Evolutionary conservation across 2,797 vertebrate species (phyloP).

Genomic region (Orientallactaga sibirica): DNA sequence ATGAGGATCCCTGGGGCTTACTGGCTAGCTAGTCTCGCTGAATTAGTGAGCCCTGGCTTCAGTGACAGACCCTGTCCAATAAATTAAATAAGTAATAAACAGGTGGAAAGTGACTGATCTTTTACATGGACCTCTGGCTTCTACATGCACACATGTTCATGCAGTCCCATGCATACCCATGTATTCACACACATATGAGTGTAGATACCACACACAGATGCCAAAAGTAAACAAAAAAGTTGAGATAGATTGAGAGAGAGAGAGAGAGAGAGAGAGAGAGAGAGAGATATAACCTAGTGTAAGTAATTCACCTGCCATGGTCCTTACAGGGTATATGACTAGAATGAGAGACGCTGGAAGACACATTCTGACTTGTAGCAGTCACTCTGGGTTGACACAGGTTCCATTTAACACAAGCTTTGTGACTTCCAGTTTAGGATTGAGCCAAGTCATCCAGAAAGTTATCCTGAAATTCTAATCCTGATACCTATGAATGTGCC

Average conservation of each 20-base stretch:
- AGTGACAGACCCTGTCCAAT: no score
- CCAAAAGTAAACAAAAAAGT: background rate
- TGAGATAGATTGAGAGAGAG: background rate
- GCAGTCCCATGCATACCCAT: no score
- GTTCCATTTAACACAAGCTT: background rate
- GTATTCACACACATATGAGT: no score
- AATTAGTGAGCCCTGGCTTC: no score
- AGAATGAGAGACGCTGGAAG: background rate
- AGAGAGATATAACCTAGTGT: background rate
- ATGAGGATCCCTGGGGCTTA: no score
- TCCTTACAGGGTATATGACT: background rate
- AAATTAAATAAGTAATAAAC: no score
- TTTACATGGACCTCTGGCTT: no score
- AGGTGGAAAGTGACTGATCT: no score
- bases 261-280: background rate
- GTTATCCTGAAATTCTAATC: background rate
- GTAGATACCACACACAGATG: no score
- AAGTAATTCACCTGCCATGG: background rate
- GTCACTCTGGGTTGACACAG: background rate
- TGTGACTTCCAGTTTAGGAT: background rate
- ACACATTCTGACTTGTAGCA: background rate
- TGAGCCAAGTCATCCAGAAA: background rate
- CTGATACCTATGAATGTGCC: background rate
- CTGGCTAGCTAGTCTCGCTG: no score
- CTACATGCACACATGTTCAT: no score